phyloP scores from a whole-genome alignment of 2,113 vertebrate species.

The Meles meles region DNA sequence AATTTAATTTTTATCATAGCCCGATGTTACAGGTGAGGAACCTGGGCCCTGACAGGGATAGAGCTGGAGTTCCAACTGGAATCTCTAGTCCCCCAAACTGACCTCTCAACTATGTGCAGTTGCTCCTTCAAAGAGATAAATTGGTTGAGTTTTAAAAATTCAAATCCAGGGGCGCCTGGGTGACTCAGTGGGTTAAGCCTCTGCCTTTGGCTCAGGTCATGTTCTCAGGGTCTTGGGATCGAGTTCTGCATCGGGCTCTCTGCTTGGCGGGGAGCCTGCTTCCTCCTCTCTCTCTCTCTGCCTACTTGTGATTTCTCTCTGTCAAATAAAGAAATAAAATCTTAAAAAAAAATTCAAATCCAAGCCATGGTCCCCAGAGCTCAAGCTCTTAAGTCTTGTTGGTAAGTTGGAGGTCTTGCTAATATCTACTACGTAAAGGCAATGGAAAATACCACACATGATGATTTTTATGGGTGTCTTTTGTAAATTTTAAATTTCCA shows the following conservation, averaged over 20 bases:
- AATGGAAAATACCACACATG: not conserved
- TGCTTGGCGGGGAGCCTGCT: no score
- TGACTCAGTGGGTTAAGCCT: no score
- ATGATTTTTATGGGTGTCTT: not conserved
- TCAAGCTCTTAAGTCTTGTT: not conserved
- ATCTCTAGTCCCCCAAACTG: not conserved
- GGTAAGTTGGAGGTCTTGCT: not conserved
- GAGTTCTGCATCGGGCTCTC: no score
- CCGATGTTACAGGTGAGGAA: not conserved
- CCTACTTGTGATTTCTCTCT: no score
- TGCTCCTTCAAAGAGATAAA: not conserved
- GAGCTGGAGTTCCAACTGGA: not conserved
- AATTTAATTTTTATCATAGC: not conserved
- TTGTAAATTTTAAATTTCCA: not conserved
- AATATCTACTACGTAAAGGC: not conserved
- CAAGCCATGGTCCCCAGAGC: not conserved
- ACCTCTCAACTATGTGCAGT: not conserved
- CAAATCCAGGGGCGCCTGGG: no score
- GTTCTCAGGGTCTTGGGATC: no score
- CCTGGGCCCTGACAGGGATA: rapidly evolving
- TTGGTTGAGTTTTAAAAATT: not conserved
- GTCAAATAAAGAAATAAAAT: no score
- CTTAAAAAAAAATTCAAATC: not conserved
- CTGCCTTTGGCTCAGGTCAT: no score
- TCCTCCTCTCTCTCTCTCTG: no score